Percentiles rank a stretch among this genome's conserved stretches.
These are phyloP conservation scores for Leptinotarsa undecemlineata DNA, from an alignment of 1,140 invertebrate species.

Conservation along the genomic window DNA sequence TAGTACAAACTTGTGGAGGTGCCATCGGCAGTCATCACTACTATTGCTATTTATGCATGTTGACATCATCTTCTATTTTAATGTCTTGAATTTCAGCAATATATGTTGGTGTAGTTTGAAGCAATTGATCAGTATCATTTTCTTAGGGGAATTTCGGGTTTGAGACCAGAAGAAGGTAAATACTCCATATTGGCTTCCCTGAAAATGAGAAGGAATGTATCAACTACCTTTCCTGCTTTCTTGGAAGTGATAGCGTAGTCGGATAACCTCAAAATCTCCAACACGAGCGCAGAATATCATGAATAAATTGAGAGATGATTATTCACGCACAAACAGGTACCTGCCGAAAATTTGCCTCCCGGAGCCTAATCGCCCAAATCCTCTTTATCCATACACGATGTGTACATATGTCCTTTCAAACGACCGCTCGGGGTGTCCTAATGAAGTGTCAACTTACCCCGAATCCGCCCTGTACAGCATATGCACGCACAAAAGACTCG, in stretches of 20 bases:
- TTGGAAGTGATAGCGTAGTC: background rate
- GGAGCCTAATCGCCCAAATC: conserved; percentile 10
- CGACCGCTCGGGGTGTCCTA: conserved; percentile 45
- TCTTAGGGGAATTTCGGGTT: too few relatives aligned
- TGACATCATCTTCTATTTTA: too few relatives aligned
- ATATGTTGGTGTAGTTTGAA: too few relatives aligned
- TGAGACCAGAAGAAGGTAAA: too few relatives aligned
- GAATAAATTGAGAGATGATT: background rate
- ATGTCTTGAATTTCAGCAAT: too few relatives aligned
- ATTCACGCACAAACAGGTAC: conserved; percentile 6
- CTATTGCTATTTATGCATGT: too few relatives aligned
- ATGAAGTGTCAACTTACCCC: conserved; percentile 50
- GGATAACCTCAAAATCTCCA: background rate
- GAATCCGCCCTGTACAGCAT: conserved; percentile 32
- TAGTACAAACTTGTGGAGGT: too few relatives aligned
- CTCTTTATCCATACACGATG: conserved; percentile 16
- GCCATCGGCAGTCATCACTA: too few relatives aligned
- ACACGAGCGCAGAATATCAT: background rate
- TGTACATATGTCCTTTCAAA: conserved; percentile 43
- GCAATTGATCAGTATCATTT: too few relatives aligned
- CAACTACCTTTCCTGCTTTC: background rate
- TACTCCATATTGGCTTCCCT: too few relatives aligned
- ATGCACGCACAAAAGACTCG: conserved; percentile 35
- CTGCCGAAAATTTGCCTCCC: background rate
- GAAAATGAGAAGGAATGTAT: too few relatives aligned